Evolutionary conservation across 2,113 vertebrate genomes (phyloP), one percentile per base, ranked within the genome.

Genomic region (Lates calcarifer): DNA sequence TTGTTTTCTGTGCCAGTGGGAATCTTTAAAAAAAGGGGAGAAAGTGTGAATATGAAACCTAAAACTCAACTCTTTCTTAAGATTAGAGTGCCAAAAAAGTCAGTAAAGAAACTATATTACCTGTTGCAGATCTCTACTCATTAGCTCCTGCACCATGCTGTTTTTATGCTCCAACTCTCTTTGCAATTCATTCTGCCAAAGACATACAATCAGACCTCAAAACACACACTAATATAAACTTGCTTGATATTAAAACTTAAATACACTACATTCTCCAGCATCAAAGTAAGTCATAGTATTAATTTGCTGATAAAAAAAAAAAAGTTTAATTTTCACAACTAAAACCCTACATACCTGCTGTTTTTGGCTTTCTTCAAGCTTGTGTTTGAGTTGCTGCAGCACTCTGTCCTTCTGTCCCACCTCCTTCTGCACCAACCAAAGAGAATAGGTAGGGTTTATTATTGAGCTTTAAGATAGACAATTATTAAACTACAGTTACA

Each of bases 371-470:
- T 99, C 97, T 20, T 99, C 97, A 79, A 99, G 87, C 81, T 96
- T 98, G 85, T 71, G 91, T 92, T 97, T 97, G 56, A 97, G 95
- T 86, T 99, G 97, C 84, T 97, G 97, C 58, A 99, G 56, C 7
- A 97, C 94, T 51, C 96, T 89, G 5, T 99, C 98, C 89, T 98
- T 99, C 94, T 98, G 98, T 49, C 95, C 95, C 35, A 96, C 79
- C 67, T 99, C 98, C 82, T 96, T 98, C 98, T 99, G 94, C 85
- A 93, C 1, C 49, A 60, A 31, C 13, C 15, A 70, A 35, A 63
- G 5, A 69, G 3, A 60, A 79, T 47, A 74, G 6, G 17, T 1
- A 3, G 2, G 2, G 9, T 33, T 80, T 8, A 53, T 67, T 3
- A 33, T 33, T 51, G 37, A 57, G 28, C 22, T n/a, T n/a, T n/a